phyloP scores from a whole-genome alignment of 2,888 invertebrate species.

The Prostheceraeus crozeri region DNA sequence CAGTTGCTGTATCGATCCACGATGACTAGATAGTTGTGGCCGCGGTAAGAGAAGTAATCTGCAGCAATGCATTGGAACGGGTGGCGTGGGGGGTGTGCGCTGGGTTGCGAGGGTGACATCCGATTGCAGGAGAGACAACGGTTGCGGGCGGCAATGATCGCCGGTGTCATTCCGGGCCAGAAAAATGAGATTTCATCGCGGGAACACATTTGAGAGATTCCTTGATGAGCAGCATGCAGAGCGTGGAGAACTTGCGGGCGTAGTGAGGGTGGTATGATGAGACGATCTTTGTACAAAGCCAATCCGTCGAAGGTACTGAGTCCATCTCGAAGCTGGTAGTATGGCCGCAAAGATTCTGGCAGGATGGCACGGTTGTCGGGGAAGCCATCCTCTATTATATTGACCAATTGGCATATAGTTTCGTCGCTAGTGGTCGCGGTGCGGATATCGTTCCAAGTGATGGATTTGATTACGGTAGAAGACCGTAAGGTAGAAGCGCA shows the following conservation, averaged over 20 bases:
- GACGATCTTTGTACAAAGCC: slow-evolving; percentile 4
- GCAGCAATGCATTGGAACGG: slow-evolving; percentile 36
- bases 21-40: slow-evolving; percentile 20
- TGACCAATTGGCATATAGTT: not conserved
- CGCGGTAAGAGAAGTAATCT: slow-evolving; percentile 21
- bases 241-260: slow-evolving; percentile 7
- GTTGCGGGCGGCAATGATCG: slow-evolving; percentile 31
- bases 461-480: not conserved
- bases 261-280: slow-evolving; percentile 1
- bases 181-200: slow-evolving; percentile 43
- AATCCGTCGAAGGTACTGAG: slow-evolving; percentile 10
- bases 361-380: not conserved
- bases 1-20: slow-evolving; percentile 30
- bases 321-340: not conserved
- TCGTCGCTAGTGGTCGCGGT: slow-evolving; percentile 5
- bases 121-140: slow-evolving; percentile 1
- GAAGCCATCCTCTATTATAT: not conserved
- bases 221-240: slow-evolving; percentile 27
- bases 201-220: not conserved
- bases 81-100: slow-evolving; percentile 7
- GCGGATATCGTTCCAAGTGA: slow-evolving; percentile 21
- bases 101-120: slow-evolving; percentile 15
- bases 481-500: not conserved
- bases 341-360: not conserved
- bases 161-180: slow-evolving; percentile 44